These are phyloP conservation scores for Actinemys pallida DNA, from an alignment of 2,113 vertebrate species.

Conservation along the genomic window DNA sequence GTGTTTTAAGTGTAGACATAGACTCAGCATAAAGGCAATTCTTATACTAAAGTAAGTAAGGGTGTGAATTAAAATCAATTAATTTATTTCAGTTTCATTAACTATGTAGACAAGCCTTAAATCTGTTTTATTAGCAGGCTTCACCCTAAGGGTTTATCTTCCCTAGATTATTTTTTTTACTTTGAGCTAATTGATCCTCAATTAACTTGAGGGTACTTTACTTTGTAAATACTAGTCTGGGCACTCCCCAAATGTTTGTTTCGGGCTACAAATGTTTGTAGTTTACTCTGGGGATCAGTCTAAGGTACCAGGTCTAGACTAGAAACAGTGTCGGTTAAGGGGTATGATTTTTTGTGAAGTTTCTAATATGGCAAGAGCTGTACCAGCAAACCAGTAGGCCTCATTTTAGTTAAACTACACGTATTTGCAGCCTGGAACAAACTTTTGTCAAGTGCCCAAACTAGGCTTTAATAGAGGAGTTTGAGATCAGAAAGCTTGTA, in stretches of 20 bases:
- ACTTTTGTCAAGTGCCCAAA: not conserved
- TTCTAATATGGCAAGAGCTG: not conserved
- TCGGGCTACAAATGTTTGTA: not conserved
- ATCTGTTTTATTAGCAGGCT: not conserved
- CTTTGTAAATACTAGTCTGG: too few relatives aligned
- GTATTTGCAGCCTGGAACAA: not conserved
- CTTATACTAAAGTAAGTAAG: too few relatives aligned
- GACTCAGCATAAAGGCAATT: too few relatives aligned
- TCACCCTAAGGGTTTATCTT: not conserved
- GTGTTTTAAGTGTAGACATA: too few relatives aligned
- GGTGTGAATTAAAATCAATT: too few relatives aligned
- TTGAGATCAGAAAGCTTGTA: not conserved
- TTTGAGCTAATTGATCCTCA: not conserved
- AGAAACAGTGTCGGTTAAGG: not conserved
- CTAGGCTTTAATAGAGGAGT: conserved; percentile 3
- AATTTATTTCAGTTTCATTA: not conserved
- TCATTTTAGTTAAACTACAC: conserved; percentile 4
- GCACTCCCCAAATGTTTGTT: not conserved
- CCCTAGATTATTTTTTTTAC: not conserved
- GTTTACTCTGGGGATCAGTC: not conserved
- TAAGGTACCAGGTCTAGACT: not conserved
- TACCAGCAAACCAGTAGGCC: not conserved
- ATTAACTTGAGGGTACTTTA: not conserved
- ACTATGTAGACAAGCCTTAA: not conserved
- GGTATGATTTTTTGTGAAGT: not conserved